phyloP scores from a whole-genome alignment of 2,888 invertebrate genomes.

The Hemaris fuciformis region DNA sequence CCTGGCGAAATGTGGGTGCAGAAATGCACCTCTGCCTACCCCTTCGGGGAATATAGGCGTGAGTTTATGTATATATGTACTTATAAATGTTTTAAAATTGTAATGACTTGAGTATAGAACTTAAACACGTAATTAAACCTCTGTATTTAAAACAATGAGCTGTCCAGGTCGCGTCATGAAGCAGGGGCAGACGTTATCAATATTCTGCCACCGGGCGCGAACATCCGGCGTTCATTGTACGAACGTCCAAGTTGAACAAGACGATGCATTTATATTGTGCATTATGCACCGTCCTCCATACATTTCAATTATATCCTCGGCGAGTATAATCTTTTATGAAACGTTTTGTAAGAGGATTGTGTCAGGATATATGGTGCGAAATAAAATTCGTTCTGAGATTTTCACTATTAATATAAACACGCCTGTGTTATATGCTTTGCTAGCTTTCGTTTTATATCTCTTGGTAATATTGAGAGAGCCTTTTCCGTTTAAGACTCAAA shows the following conservation, averaged over 20 bases:
- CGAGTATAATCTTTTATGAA: constrained; percentile 15
- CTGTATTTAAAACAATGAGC: neutral
- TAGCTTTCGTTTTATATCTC: too few species aligned
- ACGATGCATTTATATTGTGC: constrained; percentile 38
- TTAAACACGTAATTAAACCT: too few species aligned
- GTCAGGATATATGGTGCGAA: neutral
- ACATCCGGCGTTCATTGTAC: constrained; percentile 22
- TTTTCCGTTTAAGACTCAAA: too few species aligned
- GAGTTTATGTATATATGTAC: too few species aligned
- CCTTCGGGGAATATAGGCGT: too few species aligned
- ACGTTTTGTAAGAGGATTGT: constrained; percentile 4
- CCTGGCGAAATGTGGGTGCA: too few species aligned
- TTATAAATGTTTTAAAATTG: too few species aligned
- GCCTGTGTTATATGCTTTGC: too few species aligned
- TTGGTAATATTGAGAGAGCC: too few species aligned
- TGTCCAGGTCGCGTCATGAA: neutral
- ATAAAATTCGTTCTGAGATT: neutral
- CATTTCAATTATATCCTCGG: constrained; percentile 25
- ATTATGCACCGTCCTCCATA: constrained; percentile 24
- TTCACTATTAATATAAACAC: neutral
- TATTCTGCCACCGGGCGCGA: neutral
- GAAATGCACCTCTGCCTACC: too few species aligned
- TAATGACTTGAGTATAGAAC: too few species aligned
- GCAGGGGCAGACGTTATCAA: constrained; percentile 18
- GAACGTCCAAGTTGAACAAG: constrained; percentile 29